Conservation (phyloP, 2,888 invertebrate genomes). For the Lasioglossum figueresi region DNA sequence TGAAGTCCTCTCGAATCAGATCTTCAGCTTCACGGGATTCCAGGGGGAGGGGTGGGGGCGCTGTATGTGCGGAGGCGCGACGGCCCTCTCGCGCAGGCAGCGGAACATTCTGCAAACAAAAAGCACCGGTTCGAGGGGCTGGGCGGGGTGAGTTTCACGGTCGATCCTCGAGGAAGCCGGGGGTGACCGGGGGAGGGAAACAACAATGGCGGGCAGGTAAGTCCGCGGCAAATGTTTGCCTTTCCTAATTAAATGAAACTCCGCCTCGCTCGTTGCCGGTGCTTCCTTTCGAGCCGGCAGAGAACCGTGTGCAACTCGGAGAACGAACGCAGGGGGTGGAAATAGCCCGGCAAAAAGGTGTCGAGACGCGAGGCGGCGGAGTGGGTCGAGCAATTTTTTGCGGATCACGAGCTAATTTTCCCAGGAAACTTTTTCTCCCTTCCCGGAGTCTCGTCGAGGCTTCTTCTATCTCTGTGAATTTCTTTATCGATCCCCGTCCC, state of each 20-base stretch:
- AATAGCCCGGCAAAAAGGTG: constrained; percentile 25
- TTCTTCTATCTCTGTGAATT: neutral
- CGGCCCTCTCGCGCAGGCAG: neutral
- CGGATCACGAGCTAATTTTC: constrained; percentile 12
- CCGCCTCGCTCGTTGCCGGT: constrained; percentile 20
- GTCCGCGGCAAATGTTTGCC: constrained; percentile 58
- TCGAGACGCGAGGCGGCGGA: neutral
- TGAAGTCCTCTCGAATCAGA: neutral
- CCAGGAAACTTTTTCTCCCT: neutral
- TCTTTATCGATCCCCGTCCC: neutral
- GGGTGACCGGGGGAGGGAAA: constrained; percentile 28
- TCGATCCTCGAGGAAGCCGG: constrained; percentile 45
- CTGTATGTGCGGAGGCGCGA: neutral
- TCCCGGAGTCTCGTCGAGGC: neutral
- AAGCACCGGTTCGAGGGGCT: constrained; percentile 18
- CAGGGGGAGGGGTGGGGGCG: neutral
- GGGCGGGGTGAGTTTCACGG: constrained; percentile 39
- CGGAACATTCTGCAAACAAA: constrained; percentile 46
- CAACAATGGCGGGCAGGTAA: constrained; percentile 61
- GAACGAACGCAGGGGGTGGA: neutral
- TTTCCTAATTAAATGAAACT: constrained; percentile 66
- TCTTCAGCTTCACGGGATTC: neutral
- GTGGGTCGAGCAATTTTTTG: constrained; percentile 21
- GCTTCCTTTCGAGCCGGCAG: constrained; percentile 21
- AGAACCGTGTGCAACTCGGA: constrained; percentile 21